Percentiles rank a stretch among this genome's conserved stretches.
phyloP scores from a whole-genome alignment of 2,797 vertebrate genomes.

The Salmo trutta region DNA sequence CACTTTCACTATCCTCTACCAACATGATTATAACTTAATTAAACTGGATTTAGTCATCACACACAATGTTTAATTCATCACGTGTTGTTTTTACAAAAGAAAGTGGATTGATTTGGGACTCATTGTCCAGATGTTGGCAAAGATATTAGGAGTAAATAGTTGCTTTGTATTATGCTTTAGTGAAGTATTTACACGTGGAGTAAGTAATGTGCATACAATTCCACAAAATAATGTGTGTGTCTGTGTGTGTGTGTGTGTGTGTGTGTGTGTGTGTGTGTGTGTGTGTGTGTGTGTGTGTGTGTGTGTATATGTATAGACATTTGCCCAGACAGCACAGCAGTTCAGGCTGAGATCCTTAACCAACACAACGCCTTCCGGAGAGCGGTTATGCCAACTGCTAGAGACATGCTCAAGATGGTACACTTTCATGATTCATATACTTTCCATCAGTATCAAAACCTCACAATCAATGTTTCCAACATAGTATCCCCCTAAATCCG shows the following conservation, averaged over 20 bases:
- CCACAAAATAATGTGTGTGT: slow-evolving; percentile 11
- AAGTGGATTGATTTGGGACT: slow-evolving; percentile 47
- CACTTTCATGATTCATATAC: slow-evolving; percentile 11
- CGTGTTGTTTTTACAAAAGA: slow-evolving; percentile 9
- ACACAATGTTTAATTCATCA: slow-evolving; percentile 4
- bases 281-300: slow-evolving; percentile 21
- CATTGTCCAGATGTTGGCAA: slow-evolving; percentile 16
- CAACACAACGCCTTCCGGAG: slow-evolving; percentile 67
- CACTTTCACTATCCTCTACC: too few relatives aligned
- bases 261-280: slow-evolving; percentile 16
- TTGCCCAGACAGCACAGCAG: slow-evolving; percentile 44
- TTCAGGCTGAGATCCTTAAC: slow-evolving; percentile 66
- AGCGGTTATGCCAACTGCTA: slow-evolving; percentile 57
- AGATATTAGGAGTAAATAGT: slow-evolving; percentile 19
- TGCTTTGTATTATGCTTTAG: slow-evolving; percentile 35
- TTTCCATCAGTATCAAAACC: not conserved
- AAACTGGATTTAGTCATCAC: too few relatives aligned
- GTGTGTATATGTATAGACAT: slow-evolving; percentile 39
- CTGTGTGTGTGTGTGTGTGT: slow-evolving; percentile 14
- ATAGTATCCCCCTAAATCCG: not conserved
- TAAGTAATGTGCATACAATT: slow-evolving; percentile 1
- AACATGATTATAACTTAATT: not conserved
- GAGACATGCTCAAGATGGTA: slow-evolving; percentile 77
- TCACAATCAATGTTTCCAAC: not conserved
- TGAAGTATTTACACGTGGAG: slow-evolving; percentile 37